These are phyloP conservation scores for Coluber constrictor DNA, from an alignment of 2,797 vertebrate genomes.

Conservation along the genomic window DNA sequence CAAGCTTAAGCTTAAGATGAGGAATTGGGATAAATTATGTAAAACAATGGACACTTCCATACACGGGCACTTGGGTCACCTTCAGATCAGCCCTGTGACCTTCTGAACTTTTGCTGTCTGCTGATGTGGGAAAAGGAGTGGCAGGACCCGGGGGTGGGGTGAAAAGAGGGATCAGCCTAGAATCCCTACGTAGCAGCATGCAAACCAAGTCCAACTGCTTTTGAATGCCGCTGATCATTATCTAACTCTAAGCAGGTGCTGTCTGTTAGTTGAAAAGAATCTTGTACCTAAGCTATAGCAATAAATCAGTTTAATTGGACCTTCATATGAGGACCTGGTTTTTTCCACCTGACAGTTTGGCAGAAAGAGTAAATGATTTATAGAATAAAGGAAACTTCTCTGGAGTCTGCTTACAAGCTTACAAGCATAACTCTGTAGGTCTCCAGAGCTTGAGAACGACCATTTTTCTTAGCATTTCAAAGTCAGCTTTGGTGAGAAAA, in stretches of 20 bases:
- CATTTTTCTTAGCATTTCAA: background rate
- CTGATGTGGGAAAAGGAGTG: background rate
- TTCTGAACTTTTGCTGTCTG: background rate
- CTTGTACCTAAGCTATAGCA: background rate
- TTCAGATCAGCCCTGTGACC: background rate
- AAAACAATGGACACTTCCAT: background rate
- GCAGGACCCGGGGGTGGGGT: background rate
- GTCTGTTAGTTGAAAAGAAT: background rate
- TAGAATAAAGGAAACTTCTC: background rate
- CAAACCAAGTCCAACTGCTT: background rate
- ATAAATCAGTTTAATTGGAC: background rate
- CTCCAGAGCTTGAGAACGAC: background rate
- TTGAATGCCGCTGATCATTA: background rate
- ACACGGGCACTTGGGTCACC: background rate
- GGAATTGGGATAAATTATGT: background rate
- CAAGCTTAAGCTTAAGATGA: background rate
- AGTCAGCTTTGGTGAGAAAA: background rate
- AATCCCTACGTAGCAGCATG: background rate
- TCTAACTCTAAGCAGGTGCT: background rate
- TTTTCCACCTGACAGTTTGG: background rate
- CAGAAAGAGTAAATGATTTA: background rate
- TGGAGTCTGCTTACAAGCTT: background rate
- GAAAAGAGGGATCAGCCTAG: background rate
- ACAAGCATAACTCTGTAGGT: background rate
- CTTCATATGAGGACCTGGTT: background rate